Percentiles rank a stretch among this genome's conserved stretches.
Evolutionary conservation across 2,888 invertebrate genomes (phyloP).

Genomic region (Ophion ellenae): DNA sequence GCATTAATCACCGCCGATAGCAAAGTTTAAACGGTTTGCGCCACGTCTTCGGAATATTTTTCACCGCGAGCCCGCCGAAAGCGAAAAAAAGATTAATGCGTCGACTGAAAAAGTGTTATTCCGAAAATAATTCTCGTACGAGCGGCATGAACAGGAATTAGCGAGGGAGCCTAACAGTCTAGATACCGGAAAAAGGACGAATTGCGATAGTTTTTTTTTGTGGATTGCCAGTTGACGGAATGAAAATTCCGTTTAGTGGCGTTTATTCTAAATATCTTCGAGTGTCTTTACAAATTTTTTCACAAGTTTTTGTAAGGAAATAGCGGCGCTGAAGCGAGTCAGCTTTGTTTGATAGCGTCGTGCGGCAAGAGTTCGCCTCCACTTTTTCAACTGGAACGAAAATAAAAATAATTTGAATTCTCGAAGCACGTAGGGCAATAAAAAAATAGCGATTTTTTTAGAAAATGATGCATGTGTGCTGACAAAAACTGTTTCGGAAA

Average conservation of each 20-base stretch:
- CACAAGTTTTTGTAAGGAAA: neutral
- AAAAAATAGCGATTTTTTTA: too few species aligned
- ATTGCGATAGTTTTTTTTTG: neutral
- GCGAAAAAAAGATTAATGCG: slow-evolving; percentile 36
- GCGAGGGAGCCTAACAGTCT: neutral
- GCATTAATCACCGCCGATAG: slow-evolving; percentile 60
- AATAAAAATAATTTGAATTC: too few species aligned
- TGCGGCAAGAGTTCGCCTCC: too few species aligned
- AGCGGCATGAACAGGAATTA: neutral
- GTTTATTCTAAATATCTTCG: neutral
- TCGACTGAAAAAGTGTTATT: neutral
- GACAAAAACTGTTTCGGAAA: too few species aligned
- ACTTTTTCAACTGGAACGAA: too few species aligned
- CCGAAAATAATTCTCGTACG: slow-evolving; percentile 1
- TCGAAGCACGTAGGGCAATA: too few species aligned
- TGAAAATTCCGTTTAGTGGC: neutral
- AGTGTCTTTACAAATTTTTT: neutral
- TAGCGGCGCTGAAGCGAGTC: neutral
- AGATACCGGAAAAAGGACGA: neutral
- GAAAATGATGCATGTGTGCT: too few species aligned
- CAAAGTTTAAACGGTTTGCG: slow-evolving; percentile 55
- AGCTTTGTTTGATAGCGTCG: neutral
- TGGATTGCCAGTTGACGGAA: neutral
- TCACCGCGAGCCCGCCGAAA: slow-evolving; percentile 12
- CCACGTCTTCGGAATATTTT: slow-evolving; percentile 42